These are phyloP conservation scores for Ostrea edulis DNA, from an alignment of 1,140 invertebrate species.

Conservation along the genomic window DNA sequence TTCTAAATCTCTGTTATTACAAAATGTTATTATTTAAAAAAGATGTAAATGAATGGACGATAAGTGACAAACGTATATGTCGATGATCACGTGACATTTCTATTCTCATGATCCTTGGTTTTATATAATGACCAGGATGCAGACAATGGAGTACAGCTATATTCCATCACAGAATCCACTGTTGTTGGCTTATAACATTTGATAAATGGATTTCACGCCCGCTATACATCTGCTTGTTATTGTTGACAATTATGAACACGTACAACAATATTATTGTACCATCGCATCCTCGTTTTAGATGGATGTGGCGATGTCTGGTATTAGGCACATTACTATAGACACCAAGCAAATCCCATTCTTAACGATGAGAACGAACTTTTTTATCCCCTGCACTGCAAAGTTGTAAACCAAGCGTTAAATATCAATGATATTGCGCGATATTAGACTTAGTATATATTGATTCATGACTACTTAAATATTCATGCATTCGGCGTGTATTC, in stretches of 20 bases:
- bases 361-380: background rate
- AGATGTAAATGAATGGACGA: too few relatives aligned
- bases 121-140: background rate
- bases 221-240: background rate
- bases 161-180: background rate
- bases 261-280: background rate
- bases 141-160: background rate
- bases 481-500: background rate
- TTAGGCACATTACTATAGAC: background rate
- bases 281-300: background rate
- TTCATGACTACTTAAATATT: conserved; percentile 1
- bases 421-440: background rate
- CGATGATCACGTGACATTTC: background rate
- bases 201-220: background rate
- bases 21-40: too few relatives aligned
- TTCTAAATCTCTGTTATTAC: too few relatives aligned
- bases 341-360: background rate
- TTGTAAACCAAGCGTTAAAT: background rate
- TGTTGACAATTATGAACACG: background rate
- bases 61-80: background rate
- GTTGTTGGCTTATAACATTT: background rate
- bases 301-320: background rate
- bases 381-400: background rate
- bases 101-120: background rate
- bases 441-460: background rate